Evolutionary conservation across 1,140 invertebrate genomes (phyloP), one percentile per base, ranked within the genome.

Genomic region (Phthorimaea operculella): DNA sequence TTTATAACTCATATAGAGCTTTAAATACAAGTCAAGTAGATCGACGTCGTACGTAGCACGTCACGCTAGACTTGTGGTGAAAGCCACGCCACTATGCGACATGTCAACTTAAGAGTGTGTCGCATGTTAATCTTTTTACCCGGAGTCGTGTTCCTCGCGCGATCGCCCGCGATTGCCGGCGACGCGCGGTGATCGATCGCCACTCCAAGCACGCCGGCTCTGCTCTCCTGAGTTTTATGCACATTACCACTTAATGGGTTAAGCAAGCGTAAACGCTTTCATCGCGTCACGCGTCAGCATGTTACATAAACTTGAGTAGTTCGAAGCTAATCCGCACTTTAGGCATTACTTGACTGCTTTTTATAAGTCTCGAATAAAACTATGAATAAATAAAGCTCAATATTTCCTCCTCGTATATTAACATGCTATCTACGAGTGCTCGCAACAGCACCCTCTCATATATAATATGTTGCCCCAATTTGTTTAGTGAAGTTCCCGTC

Each of bases 71-170:
- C 21, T 28, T 28, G 21, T 28, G 21, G 21, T 28, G 6, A 28
- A 28, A 28, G 21, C 21, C 21, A 28, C 21, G 21, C 21, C 21
- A 28, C 21, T 28, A 39, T 39, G 36, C 39, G 56, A 58, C 36
- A 52, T 51, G 63, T 64, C 59, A 60, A 59, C 62, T 53, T 63
- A 62, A 70, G 66, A 70, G 64, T 51, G 60, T 62, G 57, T 65
- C 71, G 73, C 68, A 74, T 74, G 73, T 76, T 76, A 76, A 81
- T 78, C 73, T 76, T 79, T 78, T 74, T 66, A 69, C 64, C 63
- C 64, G 60, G 66, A 64, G 69, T 69, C 63, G 66, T 74, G 64
- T 59, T 66, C 44, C 50, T 63, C 62, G 59, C 59, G 57, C 51
- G 67, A 73, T 73, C 77, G 63, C 64, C 64, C 65, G 59, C 67